Conservation (phyloP, 2,797 vertebrate genomes). For the Characodon lateralis region DNA sequence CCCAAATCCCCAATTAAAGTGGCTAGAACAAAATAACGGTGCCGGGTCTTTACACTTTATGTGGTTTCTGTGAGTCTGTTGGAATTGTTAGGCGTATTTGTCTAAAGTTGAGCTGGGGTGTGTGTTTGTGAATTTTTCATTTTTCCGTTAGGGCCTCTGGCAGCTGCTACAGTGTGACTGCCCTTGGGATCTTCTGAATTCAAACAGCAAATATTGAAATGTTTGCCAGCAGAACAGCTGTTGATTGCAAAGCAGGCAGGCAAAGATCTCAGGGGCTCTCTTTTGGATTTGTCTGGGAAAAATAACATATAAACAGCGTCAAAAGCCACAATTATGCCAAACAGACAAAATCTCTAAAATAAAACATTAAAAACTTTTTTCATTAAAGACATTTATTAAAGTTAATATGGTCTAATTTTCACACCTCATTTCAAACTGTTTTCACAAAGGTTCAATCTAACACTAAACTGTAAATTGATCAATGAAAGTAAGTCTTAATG, state of each 20-base stretch:
- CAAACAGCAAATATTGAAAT: conserved; percentile 64
- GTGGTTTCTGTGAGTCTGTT: conserved; percentile 21
- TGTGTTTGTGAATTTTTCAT: conserved; percentile 8
- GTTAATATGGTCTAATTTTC: neutral
- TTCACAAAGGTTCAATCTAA: neutral
- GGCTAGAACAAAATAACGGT: conserved; percentile 71
- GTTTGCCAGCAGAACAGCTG: conserved; percentile 70
- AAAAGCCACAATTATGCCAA: neutral
- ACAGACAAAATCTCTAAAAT: neutral
- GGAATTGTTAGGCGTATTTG: conserved; percentile 27
- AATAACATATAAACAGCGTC: neutral
- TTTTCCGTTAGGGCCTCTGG: conserved; percentile 51
- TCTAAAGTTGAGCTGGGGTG: conserved; percentile 8
- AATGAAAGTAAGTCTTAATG: neutral
- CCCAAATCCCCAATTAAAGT: conserved; percentile 81
- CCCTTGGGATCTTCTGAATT: conserved; percentile 59
- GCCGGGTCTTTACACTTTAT: conserved; percentile 31
- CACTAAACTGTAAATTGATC: neutral
- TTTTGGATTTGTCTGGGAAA: conserved; percentile 17
- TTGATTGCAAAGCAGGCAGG: conserved; percentile 44
- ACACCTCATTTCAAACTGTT: neutral
- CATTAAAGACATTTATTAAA: neutral
- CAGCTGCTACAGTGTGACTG: conserved; percentile 64
- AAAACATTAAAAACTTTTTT: neutral
- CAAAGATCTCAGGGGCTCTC: conserved; percentile 32